Evolutionary conservation across 2,888 invertebrate species (phyloP).

Genomic region (Ditula angustiorana): DNA sequence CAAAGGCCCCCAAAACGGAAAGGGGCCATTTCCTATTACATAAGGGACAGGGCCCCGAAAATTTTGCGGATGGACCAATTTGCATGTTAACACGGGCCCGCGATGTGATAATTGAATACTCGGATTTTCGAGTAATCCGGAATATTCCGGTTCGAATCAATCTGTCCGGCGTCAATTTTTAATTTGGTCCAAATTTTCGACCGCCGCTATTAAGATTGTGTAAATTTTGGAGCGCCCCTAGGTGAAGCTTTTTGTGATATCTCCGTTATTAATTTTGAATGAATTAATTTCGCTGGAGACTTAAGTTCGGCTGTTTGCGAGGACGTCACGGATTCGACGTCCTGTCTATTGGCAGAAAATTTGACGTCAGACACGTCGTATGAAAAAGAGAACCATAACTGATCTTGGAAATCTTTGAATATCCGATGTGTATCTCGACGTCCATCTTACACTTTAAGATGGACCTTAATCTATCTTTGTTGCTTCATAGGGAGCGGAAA

Average conservation of each 20-base stretch:
- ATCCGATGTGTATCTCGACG: no score
- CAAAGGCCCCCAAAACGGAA: conserved; percentile 42
- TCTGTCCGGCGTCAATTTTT: conserved; percentile 41
- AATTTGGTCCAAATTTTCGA: conserved; percentile 30
- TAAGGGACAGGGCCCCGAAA: conserved; percentile 34
- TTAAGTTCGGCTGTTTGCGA: not conserved
- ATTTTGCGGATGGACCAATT: conserved; percentile 43
- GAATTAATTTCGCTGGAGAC: conserved; percentile 14
- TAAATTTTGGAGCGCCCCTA: conserved; percentile 19
- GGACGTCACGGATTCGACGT: not conserved
- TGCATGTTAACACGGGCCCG: conserved; percentile 44
- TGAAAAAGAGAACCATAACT: no score
- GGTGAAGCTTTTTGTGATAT: conserved; percentile 28
- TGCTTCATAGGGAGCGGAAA: no score
- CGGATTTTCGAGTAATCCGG: conserved; percentile 40
- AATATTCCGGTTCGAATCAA: conserved; percentile 33
- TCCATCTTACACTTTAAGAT: no score
- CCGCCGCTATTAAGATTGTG: conserved; percentile 31
- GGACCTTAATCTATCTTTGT: no score
- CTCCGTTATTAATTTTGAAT: conserved; percentile 25
- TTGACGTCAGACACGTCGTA: not conserved
- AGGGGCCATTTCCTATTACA: conserved; percentile 44
- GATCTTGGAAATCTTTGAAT: no score
- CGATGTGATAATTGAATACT: conserved; percentile 44
- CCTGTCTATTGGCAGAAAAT: not conserved